phyloP scores from a whole-genome alignment of 2,888 invertebrate species.

The Saturnia japonica region DNA sequence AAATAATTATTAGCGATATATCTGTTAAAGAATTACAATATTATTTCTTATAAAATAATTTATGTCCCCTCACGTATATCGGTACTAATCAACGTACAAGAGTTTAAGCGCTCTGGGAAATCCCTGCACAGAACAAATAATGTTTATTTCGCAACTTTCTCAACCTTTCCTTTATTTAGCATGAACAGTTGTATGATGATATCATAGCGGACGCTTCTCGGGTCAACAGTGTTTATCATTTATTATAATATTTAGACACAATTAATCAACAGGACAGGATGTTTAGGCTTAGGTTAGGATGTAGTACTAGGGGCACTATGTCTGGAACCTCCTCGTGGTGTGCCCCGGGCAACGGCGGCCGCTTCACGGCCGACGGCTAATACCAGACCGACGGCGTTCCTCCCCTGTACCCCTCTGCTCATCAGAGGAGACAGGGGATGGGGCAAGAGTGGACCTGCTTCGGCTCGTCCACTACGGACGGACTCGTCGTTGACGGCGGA shows the following conservation, averaged over 20 bases:
- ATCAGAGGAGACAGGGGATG: no score
- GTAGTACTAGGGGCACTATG: no score
- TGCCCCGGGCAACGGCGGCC: no score
- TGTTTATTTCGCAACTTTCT: slow-evolving; percentile 10
- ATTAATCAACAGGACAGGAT: neutral
- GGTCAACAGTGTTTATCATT: neutral
- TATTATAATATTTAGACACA: neutral
- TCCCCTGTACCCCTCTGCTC: no score
- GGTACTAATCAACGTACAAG: neutral
- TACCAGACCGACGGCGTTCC: no score
- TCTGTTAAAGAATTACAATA: slow-evolving; percentile 15
- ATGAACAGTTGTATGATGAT: slow-evolving; percentile 7
- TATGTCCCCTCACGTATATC: neutral
- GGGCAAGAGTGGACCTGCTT: no score
- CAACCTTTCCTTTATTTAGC: slow-evolving; percentile 4
- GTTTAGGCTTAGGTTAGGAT: no score
- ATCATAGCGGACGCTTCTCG: neutral
- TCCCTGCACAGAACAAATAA: neutral
- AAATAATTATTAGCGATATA: neutral
- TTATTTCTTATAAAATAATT: neutral
- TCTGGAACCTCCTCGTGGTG: no score
- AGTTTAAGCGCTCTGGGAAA: neutral
- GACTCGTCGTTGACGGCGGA: no score
- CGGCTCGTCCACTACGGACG: no score
- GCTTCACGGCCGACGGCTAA: no score